phyloP scores from a whole-genome alignment of 2,797 vertebrate genomes.

The Clarias pachynema region DNA sequence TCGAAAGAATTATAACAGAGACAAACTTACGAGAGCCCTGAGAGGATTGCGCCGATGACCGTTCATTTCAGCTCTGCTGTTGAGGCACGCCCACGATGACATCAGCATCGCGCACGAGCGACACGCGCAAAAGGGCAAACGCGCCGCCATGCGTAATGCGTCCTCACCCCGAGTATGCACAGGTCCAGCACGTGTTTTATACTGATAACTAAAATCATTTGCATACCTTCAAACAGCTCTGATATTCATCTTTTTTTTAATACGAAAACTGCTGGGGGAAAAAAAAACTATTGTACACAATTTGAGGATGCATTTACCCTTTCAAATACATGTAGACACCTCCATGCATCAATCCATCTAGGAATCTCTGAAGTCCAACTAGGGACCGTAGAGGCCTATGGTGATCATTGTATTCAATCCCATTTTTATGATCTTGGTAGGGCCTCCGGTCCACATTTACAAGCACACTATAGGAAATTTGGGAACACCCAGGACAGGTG shows the following conservation, averaged over 20 bases:
- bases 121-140: constrained; percentile 22
- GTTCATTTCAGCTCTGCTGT: constrained; percentile 80
- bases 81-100: constrained; percentile 79
- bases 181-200: not conserved
- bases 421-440: not conserved
- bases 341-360: too few relatives aligned
- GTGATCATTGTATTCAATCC: too few relatives aligned
- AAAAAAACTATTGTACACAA: not conserved
- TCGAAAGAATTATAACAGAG: not conserved
- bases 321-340: not conserved
- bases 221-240: not conserved
- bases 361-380: too few relatives aligned
- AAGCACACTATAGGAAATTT: too few relatives aligned
- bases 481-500: too few relatives aligned
- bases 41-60: constrained; percentile 78
- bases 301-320: not conserved
- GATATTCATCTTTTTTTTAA: not conserved
- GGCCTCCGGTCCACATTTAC: too few relatives aligned
- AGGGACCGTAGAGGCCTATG: too few relatives aligned
- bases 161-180: not conserved
- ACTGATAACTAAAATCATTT: not conserved
- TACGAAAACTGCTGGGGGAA: not conserved
- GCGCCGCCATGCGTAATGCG: not conserved
- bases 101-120: constrained; percentile 72
- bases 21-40: constrained; percentile 77